phyloP scores from a whole-genome alignment of 2,888 invertebrate species.

The Amaurobius ferox region DNA sequence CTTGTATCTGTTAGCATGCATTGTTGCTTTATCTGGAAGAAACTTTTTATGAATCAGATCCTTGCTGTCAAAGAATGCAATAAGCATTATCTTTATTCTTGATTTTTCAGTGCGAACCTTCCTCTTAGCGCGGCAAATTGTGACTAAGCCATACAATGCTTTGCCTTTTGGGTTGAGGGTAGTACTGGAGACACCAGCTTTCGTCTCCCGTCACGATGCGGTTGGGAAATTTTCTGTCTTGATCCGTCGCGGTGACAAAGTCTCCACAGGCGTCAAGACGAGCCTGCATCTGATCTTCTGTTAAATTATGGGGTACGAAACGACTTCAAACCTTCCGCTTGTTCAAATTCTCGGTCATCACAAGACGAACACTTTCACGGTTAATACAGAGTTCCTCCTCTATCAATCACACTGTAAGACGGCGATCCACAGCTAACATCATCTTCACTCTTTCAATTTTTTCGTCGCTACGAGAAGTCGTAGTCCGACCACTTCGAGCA shows the following conservation, averaged over 20 bases:
- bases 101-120: background rate
- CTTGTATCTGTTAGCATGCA: background rate
- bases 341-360: too few species aligned
- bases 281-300: too few species aligned
- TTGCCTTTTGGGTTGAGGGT: too few species aligned
- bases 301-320: too few species aligned
- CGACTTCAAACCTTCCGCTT: too few species aligned
- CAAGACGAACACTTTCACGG: too few species aligned
- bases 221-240: background rate
- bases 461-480: background rate
- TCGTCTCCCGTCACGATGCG: background rate
- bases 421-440: background rate
- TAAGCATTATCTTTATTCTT: conserved; percentile 4
- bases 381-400: too few species aligned
- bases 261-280: conserved; percentile 14
- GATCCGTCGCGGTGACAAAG: background rate
- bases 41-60: conserved; percentile 7
- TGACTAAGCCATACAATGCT: too few species aligned
- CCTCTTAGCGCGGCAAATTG: too few species aligned
- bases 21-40: background rate
- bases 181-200: too few species aligned
- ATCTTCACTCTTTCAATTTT: background rate
- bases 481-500: background rate
- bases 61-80: background rate
- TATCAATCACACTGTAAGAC: conserved; percentile 8